These are phyloP conservation scores for Saguinus imperator DNA, from an alignment of 2,113 vertebrate species.

Conservation along the genomic window DNA sequence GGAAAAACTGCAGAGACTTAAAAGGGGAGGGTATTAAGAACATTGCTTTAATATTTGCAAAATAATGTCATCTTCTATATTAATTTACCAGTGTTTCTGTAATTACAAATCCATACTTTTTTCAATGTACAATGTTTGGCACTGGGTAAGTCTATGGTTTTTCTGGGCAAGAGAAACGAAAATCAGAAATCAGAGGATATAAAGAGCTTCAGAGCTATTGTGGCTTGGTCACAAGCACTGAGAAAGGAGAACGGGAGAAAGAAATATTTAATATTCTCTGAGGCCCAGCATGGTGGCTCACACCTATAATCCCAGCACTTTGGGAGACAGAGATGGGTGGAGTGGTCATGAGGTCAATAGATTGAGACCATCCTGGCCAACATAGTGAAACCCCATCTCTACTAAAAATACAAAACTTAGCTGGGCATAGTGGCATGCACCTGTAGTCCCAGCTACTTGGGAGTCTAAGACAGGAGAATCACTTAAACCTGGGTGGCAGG, in stretches of 20 bases:
- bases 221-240: not conserved
- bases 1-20: not conserved
- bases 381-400: too few relatives aligned
- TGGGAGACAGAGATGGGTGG: too few relatives aligned
- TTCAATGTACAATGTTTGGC: not conserved
- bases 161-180: conserved; percentile 12
- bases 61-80: not conserved
- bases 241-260: not conserved
- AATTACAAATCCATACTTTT: not conserved
- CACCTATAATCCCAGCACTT: too few relatives aligned
- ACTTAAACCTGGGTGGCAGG: too few relatives aligned
- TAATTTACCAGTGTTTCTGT: not conserved
- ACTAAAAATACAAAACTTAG: too few relatives aligned
- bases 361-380: too few relatives aligned
- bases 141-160: not conserved
- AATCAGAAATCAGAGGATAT: not conserved
- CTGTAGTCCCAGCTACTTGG: too few relatives aligned
- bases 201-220: not conserved
- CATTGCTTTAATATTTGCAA: not conserved
- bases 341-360: too few relatives aligned
- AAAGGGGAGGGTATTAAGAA: not conserved
- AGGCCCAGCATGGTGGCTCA: too few relatives aligned
- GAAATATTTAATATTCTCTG: not conserved
- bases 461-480: too few relatives aligned
- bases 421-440: too few relatives aligned